Percentiles rank a stretch among this genome's conserved stretches.
These are phyloP conservation scores for Acrocephalus arundinaceus DNA, from an alignment of 2,113 vertebrate genomes.

Conservation along the genomic window DNA sequence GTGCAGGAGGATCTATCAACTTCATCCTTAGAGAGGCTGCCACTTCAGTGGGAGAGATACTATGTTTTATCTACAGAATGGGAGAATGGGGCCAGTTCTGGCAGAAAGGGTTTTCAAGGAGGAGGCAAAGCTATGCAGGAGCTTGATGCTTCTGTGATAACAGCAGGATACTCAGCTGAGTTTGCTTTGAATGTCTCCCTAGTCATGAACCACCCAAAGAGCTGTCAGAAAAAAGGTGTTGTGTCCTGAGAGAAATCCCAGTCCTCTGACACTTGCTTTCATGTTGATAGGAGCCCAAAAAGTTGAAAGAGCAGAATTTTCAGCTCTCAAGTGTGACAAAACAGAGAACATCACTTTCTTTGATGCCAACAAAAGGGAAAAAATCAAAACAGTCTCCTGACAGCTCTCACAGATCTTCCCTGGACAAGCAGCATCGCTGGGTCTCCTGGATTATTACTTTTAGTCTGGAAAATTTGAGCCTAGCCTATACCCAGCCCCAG, in stretches of 20 bases:
- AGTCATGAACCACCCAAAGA: slow-evolving; percentile 2
- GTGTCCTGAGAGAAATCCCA: slow-evolving; percentile 28
- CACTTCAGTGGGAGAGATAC: neutral
- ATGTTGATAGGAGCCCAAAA: neutral
- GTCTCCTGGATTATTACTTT: neutral
- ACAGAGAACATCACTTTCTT: neutral
- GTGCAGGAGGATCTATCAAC: neutral
- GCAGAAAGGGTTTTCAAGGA: neutral
- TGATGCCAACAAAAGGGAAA: neutral
- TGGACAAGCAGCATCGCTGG: neutral
- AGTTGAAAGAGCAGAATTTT: slow-evolving; percentile 19
- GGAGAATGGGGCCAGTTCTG: neutral
- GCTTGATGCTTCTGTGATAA: neutral
- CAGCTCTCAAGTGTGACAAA: neutral
- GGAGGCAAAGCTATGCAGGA: neutral
- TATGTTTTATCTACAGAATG: neutral
- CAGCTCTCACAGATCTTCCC: neutral
- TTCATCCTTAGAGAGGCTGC: neutral
- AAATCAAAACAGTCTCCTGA: neutral
- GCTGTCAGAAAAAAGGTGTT: neutral
- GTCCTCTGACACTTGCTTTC: slow-evolving; percentile 18
- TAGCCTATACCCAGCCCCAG: neutral
- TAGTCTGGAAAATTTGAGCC: neutral
- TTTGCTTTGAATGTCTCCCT: neutral
- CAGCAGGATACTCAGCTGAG: neutral